These are phyloP conservation scores for Hydroisotoma schaefferi DNA, from an alignment of 2,888 invertebrate species.

Conservation along the genomic window DNA sequence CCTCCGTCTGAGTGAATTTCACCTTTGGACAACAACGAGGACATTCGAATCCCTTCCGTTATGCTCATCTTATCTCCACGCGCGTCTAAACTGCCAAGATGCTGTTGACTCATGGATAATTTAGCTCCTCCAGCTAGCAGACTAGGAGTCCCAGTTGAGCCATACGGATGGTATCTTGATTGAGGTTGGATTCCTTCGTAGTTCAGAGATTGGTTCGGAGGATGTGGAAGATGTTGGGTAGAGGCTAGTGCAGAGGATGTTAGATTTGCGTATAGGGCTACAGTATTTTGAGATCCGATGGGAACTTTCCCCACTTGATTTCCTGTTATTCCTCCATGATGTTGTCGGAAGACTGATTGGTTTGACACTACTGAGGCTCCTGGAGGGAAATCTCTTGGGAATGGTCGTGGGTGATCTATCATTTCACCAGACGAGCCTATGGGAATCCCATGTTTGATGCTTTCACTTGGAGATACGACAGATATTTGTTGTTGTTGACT, in stretches of 20 bases:
- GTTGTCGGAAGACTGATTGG: slow-evolving; percentile 38
- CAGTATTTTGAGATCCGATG: slow-evolving; percentile 15
- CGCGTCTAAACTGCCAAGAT: slow-evolving; percentile 1
- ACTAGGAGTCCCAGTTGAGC: slow-evolving; percentile 21
- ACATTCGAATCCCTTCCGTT: slow-evolving; percentile 9
- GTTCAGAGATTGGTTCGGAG: slow-evolving; percentile 3
- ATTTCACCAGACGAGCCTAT: slow-evolving; percentile 37
- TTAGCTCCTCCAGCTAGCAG: slow-evolving; percentile 25
- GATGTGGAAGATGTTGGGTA: slow-evolving; percentile 31
- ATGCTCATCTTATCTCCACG: slow-evolving; percentile 12
- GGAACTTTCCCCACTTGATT: slow-evolving; percentile 3
- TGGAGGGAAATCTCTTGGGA: slow-evolving; percentile 44
- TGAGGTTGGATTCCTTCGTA: slow-evolving; percentile 12
- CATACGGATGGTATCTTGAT: slow-evolving; percentile 32
- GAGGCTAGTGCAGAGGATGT: slow-evolving; percentile 33
- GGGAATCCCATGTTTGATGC: slow-evolving; percentile 22
- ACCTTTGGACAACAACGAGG: slow-evolving; percentile 10
- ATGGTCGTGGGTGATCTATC: slow-evolving; percentile 40
- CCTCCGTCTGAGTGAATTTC: slow-evolving; percentile 35
- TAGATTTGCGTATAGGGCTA: slow-evolving; percentile 44
- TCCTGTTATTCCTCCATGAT: slow-evolving; percentile 5
- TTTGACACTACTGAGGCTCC: slow-evolving; percentile 36
- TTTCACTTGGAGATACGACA: slow-evolving; percentile 19
- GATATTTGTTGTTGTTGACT: slow-evolving; percentile 37
- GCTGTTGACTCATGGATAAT: slow-evolving; percentile 34